A percentile compares a stretch with the other conserved stretches of the same genome.
Evolutionary conservation across 1,140 invertebrate genomes (phyloP).

Genomic region (Drosophila subpulchrella): DNA sequence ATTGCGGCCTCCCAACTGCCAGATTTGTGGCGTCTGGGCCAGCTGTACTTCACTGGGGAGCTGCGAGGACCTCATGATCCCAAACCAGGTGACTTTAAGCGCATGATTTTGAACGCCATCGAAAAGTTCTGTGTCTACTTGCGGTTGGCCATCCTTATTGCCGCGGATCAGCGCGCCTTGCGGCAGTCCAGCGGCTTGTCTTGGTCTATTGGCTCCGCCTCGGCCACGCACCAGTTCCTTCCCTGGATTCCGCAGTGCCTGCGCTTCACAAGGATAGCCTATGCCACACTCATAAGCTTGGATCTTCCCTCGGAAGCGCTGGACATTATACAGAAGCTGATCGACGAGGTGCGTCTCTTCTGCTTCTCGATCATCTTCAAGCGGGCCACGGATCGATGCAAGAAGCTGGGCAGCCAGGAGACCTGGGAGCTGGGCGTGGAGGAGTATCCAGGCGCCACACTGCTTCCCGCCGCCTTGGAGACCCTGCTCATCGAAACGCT

Average conservation of each 20-base stretch:
- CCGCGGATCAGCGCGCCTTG: constrained; percentile 83
- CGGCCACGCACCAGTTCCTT: constrained; percentile 86
- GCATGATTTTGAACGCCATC: constrained; percentile 88
- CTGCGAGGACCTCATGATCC: constrained; percentile 89
- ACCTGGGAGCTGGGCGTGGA: constrained; percentile 95
- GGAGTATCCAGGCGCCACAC: constrained; percentile 84
- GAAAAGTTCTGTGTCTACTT: constrained; percentile 88
- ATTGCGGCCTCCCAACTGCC: constrained; percentile 86
- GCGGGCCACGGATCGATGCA: constrained; percentile 92
- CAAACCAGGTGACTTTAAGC: constrained; percentile 86
- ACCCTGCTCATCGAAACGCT: constrained; percentile 92
- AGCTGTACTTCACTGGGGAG: constrained; percentile 95
- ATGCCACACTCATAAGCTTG: constrained; percentile 89
- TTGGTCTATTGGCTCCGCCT: constrained; percentile 84
- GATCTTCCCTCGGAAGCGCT: constrained; percentile 92
- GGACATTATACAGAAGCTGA: constrained; percentile 92
- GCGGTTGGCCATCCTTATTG: constrained; percentile 88
- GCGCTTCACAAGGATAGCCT: constrained; percentile 89
- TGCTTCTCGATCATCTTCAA: constrained; percentile 94
- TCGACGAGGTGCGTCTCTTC: constrained; percentile 94
- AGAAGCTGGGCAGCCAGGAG: constrained; percentile 91
- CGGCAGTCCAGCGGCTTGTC: constrained; percentile 79
- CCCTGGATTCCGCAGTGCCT: constrained; percentile 93
- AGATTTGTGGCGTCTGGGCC: constrained; percentile 95
- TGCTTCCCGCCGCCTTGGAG: constrained; percentile 94